phyloP scores from a whole-genome alignment of 2,888 invertebrate species.

The Cenopis cana region DNA sequence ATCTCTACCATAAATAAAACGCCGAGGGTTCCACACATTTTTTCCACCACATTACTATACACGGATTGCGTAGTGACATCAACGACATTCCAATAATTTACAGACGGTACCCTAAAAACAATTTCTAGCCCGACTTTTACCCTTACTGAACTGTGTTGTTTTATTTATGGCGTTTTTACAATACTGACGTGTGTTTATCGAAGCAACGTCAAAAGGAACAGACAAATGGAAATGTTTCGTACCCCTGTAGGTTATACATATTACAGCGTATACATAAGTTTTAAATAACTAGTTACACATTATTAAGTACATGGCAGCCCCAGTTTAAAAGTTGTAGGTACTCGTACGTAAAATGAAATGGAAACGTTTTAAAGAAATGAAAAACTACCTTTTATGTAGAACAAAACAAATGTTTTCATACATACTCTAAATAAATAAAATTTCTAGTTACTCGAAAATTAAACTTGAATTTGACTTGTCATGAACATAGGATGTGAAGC shows the following conservation, averaged over 20 bases:
- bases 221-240: slow-evolving; percentile 28
- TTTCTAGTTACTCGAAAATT: too few relatives aligned
- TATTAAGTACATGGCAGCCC: background rate
- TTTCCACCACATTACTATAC: slow-evolving; percentile 41
- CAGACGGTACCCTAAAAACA: slow-evolving; percentile 36
- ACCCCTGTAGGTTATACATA: background rate
- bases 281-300: background rate
- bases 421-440: too few relatives aligned
- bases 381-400: background rate
- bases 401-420: too few relatives aligned
- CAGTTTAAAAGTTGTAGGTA: background rate
- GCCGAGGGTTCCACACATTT: slow-evolving; percentile 37
- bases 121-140: slow-evolving; percentile 31
- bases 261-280: background rate
- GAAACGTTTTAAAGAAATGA: background rate
- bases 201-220: slow-evolving; percentile 31
- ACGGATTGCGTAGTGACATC: slow-evolving; percentile 38
- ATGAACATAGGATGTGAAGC: too few relatives aligned
- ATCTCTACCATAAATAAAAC: slow-evolving; percentile 35
- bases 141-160: slow-evolving; percentile 24
- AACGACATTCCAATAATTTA: slow-evolving; percentile 37
- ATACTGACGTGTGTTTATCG: slow-evolving; percentile 37
- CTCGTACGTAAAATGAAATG: background rate
- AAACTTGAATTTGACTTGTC: too few relatives aligned
- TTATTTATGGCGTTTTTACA: slow-evolving; percentile 44